These are phyloP conservation scores for Tipula vernalis DNA, from an alignment of 2,888 invertebrate genomes.

Conservation along the genomic window DNA sequence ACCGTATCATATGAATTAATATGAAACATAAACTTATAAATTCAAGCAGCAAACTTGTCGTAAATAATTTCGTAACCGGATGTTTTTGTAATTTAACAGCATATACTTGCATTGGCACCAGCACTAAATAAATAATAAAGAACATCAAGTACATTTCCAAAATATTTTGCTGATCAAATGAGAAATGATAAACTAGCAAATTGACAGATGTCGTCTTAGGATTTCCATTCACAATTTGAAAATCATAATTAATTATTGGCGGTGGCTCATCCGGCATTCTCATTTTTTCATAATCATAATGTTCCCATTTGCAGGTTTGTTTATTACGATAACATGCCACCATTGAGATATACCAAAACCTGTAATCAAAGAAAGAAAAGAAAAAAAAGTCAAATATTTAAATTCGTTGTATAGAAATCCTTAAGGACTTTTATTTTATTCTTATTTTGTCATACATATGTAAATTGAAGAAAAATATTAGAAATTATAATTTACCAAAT, in stretches of 20 bases:
- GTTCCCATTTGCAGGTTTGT: conserved; percentile 72
- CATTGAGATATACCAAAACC: conserved; percentile 93
- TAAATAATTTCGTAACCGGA: conserved; percentile 82
- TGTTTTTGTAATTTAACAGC: conserved; percentile 81
- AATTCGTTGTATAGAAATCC: background rate
- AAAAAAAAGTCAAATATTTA: background rate
- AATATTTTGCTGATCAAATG: conserved; percentile 89
- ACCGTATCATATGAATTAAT: conserved; percentile 77
- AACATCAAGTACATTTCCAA: conserved; percentile 82
- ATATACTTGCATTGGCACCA: conserved; percentile 83
- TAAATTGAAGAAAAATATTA: no score
- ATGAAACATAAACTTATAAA: conserved; percentile 77
- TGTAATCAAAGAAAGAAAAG: conserved; percentile 29
- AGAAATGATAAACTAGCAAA: conserved; percentile 87
- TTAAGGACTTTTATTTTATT: background rate
- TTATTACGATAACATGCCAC: conserved; percentile 81
- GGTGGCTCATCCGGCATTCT: background rate
- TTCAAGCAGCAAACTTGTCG: conserved; percentile 73
- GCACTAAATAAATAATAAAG: conserved; percentile 70
- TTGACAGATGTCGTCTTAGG: conserved; percentile 80
- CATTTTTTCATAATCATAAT: conserved; percentile 39
- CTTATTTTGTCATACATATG: no score
- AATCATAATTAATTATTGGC: conserved; percentile 62
- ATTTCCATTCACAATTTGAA: conserved; percentile 94
- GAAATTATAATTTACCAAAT: background rate